phyloP scores from a whole-genome alignment of 1,140 invertebrate species.

The Drosophila bipectinata region DNA sequence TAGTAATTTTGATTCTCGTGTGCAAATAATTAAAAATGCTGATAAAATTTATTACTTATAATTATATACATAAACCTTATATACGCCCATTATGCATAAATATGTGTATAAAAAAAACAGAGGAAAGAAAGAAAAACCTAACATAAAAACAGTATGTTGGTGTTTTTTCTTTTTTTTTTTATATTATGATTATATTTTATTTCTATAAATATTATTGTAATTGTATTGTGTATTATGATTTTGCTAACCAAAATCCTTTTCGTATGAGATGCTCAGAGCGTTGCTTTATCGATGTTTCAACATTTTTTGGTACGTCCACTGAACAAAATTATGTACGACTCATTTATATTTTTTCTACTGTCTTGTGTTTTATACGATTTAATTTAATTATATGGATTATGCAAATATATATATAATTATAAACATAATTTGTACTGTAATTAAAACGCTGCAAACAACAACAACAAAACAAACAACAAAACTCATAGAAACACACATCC shows the following conservation, averaged over 20 bases:
- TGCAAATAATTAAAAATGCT: conserved; percentile 79
- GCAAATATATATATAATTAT: conserved; percentile 74
- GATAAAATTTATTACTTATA: conserved; percentile 81
- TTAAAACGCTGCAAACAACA: conserved; percentile 66
- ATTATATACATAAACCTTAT: conserved; percentile 75
- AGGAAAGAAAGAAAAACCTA: conserved; percentile 57
- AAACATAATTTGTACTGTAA: conserved; percentile 75
- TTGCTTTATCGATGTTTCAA: conserved; percentile 57
- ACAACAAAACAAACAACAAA: conserved; percentile 24
- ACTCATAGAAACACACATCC: conserved; percentile 45
- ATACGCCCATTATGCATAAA: conserved; percentile 59
- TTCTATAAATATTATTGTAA: conserved; percentile 52
- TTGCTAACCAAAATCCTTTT: conserved; percentile 38
- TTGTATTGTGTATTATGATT: conserved; percentile 66
- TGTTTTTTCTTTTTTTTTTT: conserved; percentile 40
- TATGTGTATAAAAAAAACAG: conserved; percentile 52
- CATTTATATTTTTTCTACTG: conserved; percentile 45
- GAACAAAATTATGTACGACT: conserved; percentile 55
- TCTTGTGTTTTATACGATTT: conserved; percentile 58
- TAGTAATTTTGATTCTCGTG: conserved; percentile 82
- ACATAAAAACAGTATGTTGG: conserved; percentile 58
- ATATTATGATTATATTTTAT: conserved; percentile 61
- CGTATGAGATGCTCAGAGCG: conserved; percentile 45
- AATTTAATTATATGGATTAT: conserved; percentile 71
- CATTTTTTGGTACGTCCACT: conserved; percentile 51